Conservation (phyloP, 2,888 invertebrate genomes). For the Scaptomyza caliginosa region DNA sequence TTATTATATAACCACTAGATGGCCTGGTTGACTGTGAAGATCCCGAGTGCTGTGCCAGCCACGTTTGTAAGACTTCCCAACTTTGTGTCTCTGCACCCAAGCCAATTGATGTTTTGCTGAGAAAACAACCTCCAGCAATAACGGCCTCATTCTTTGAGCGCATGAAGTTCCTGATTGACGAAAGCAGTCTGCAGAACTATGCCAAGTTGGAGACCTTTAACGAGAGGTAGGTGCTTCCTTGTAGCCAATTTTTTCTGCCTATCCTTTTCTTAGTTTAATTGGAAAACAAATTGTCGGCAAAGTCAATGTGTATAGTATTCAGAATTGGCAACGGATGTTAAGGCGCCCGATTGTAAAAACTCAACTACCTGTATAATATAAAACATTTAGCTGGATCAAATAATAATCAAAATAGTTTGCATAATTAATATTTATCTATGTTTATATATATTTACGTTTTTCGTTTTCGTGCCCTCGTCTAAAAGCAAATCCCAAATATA, state of each 20-base stretch:
- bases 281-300: conserved; percentile 20
- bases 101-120: conserved; percentile 96
- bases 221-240: conserved; percentile 91
- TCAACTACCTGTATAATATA: conserved; percentile 55
- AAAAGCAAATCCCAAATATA: conserved; percentile 68
- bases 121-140: conserved; percentile 98
- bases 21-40: conserved; percentile 99
- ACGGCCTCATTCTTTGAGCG: conserved; percentile 99
- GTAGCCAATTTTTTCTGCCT: conserved; percentile 59
- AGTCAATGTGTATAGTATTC: conserved; percentile 54
- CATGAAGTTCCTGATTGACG: conserved; percentile 99
- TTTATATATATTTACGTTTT: conserved; percentile 79
- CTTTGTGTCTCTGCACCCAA: conserved; percentile 97
- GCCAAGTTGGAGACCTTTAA: conserved; percentile 98
- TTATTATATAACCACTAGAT: conserved; percentile 86
- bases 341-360: conserved; percentile 30
- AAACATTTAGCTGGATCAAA: conserved; percentile 65
- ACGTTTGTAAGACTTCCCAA: conserved; percentile 92
- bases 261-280: conserved; percentile 34
- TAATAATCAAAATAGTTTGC: conserved; percentile 80
- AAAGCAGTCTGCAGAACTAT: conserved; percentile 98
- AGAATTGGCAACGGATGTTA: conserved; percentile 56
- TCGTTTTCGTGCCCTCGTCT: conserved; percentile 84
- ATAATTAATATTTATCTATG: conserved; percentile 76
- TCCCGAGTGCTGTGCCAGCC: conserved; percentile 97